Evolutionary conservation across 2,797 vertebrate species (phyloP).

Genomic region (Leuciscus waleckii): DNA sequence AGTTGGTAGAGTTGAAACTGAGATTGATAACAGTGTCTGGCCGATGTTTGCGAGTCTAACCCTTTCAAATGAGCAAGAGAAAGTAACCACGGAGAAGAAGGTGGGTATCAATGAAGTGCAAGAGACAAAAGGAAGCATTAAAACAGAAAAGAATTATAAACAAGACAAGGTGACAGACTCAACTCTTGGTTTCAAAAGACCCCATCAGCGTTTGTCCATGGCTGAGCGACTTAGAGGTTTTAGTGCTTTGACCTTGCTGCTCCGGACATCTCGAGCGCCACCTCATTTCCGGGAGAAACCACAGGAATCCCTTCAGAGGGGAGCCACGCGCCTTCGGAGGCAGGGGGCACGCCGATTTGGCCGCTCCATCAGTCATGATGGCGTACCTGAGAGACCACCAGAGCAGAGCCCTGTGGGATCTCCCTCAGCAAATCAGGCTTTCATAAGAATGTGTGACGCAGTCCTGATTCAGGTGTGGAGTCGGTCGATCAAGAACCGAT

Average conservation of each 20-base stretch:
- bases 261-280: constrained; percentile 47
- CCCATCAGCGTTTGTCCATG: constrained; percentile 38
- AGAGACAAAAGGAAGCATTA: constrained; percentile 25
- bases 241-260: constrained; percentile 55
- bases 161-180: constrained; percentile 42
- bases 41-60: constrained; percentile 39
- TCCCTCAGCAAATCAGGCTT: constrained; percentile 41
- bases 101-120: constrained; percentile 1
- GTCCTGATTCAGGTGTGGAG: constrained; percentile 37
- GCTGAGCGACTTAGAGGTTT: constrained; percentile 53
- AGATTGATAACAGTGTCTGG: constrained; percentile 29
- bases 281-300: constrained; percentile 31
- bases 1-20: not conserved
- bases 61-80: constrained; percentile 13
- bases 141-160: constrained; percentile 32
- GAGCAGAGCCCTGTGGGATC: constrained; percentile 5
- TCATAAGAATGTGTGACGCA: constrained; percentile 16
- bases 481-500: constrained; percentile 4
- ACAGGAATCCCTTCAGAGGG: constrained; percentile 24
- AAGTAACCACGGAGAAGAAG: not conserved
- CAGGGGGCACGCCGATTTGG: constrained; percentile 68
- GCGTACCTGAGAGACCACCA: constrained; percentile 55
- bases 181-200: constrained; percentile 48
- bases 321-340: constrained; percentile 53
- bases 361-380: constrained; percentile 73